Evolutionary conservation across 2,888 invertebrate genomes (phyloP).

Genomic region (Drosophila nr. perissopoda): DNA sequence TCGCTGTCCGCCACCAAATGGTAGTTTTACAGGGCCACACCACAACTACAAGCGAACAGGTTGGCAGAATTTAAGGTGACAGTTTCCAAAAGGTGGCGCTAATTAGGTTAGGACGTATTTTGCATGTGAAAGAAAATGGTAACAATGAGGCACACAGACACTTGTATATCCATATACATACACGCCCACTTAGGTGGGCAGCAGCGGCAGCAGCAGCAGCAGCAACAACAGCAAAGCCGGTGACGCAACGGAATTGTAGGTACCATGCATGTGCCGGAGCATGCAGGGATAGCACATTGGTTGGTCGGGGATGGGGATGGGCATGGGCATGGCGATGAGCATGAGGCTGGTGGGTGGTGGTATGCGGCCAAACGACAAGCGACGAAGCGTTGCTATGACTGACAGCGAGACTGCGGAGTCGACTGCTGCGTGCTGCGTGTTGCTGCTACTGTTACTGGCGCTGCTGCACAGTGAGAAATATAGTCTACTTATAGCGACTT

Average conservation of each 20-base stretch:
- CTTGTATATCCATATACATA: background rate
- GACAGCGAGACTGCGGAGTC: constrained; percentile 53
- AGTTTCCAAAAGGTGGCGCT: no score
- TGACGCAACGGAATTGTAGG: constrained; percentile 74
- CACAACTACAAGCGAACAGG: no score
- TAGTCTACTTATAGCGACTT: background rate
- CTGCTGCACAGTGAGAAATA: constrained; percentile 11
- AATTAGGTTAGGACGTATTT: no score
- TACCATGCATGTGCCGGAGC: constrained; percentile 54
- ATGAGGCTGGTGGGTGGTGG: background rate
- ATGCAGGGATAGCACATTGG: constrained; percentile 30
- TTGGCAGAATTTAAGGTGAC: no score
- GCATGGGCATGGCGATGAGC: background rate
- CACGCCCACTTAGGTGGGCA: constrained; percentile 23
- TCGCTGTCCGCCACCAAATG: no score
- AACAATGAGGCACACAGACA: background rate
- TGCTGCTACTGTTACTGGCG: constrained; percentile 9
- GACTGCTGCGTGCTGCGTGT: constrained; percentile 23
- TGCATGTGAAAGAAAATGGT: no score
- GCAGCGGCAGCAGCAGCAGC: constrained; percentile 18
- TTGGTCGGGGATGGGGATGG: background rate
- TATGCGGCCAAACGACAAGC: constrained; percentile 40
- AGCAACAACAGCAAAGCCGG: constrained; percentile 39
- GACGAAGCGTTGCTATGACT: constrained; percentile 61
- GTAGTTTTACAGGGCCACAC: no score